phyloP scores from a whole-genome alignment of 2,113 vertebrate genomes.

The Mesocricetus auratus region DNA sequence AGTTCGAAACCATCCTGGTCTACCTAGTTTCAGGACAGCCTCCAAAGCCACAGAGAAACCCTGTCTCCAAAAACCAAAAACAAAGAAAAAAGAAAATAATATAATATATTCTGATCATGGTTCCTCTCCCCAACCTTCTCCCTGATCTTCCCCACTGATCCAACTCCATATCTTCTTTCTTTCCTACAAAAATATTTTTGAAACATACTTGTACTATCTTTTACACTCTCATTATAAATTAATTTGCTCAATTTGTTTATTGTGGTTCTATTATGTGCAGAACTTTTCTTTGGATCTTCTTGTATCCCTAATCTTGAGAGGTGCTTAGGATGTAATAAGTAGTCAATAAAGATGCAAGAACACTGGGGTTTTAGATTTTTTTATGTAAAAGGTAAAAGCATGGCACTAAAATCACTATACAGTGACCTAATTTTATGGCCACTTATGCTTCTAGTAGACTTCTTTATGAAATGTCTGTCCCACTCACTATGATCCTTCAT shows the following conservation, averaged over 20 bases:
- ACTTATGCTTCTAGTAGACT: background rate
- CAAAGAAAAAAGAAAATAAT: too few species aligned
- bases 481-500: background rate
- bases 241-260: background rate
- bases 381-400: background rate
- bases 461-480: background rate
- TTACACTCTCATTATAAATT: background rate
- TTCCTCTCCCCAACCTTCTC: background rate
- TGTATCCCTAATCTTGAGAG: background rate
- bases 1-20: too few species aligned
- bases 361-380: background rate
- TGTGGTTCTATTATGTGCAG: background rate
- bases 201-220: background rate
- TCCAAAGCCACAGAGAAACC: too few species aligned
- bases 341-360: background rate
- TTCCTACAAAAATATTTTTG: background rate
- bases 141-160: background rate
- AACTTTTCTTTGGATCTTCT: background rate
- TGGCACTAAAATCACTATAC: background rate
- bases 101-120: background rate
- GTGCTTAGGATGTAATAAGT: background rate
- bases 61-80: too few species aligned
- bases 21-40: too few species aligned
- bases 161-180: background rate
- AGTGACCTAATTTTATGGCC: background rate